Evolutionary conservation across 1,140 invertebrate genomes (phyloP).

Genomic region (Psix sp.): DNA sequence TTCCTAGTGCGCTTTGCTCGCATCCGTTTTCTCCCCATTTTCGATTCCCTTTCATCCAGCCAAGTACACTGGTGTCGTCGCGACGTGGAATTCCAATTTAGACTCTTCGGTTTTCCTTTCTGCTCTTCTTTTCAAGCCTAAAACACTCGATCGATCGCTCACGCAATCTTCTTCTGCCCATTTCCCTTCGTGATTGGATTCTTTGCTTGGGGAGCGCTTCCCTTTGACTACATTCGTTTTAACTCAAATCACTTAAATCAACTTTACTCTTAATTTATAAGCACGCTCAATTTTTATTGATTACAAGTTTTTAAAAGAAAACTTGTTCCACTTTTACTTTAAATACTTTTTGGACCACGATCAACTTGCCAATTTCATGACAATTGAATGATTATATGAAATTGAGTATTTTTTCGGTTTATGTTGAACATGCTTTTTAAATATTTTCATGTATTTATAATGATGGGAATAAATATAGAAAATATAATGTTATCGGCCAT

Average conservation of each 20-base stretch:
- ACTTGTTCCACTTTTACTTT: too few species aligned
- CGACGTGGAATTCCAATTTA: constrained; percentile 76
- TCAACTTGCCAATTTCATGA: neutral
- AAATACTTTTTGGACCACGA: too few species aligned
- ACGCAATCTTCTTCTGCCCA: constrained; percentile 51
- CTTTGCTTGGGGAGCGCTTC: constrained; percentile 37
- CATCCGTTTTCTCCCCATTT: constrained; percentile 56
- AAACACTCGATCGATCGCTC: constrained; percentile 69
- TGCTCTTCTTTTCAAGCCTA: constrained; percentile 63
- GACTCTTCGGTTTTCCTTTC: constrained; percentile 63
- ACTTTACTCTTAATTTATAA: constrained; percentile 17
- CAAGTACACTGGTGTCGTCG: constrained; percentile 61
- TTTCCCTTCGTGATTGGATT: constrained; percentile 54
- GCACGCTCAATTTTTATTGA: constrained; percentile 4
- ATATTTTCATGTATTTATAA: too few species aligned
- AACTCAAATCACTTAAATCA: constrained; percentile 46
- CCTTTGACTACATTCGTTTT: constrained; percentile 35
- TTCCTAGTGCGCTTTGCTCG: constrained; percentile 61
- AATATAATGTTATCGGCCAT: too few species aligned
- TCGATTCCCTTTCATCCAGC: constrained; percentile 57
- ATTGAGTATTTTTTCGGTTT: too few species aligned
- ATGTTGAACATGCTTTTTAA: too few species aligned
- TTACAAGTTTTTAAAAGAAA: too few species aligned
- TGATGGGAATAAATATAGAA: too few species aligned
- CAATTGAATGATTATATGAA: too few species aligned